Conservation (phyloP, 2,888 invertebrate genomes). For the Cactoblastis cactorum region DNA sequence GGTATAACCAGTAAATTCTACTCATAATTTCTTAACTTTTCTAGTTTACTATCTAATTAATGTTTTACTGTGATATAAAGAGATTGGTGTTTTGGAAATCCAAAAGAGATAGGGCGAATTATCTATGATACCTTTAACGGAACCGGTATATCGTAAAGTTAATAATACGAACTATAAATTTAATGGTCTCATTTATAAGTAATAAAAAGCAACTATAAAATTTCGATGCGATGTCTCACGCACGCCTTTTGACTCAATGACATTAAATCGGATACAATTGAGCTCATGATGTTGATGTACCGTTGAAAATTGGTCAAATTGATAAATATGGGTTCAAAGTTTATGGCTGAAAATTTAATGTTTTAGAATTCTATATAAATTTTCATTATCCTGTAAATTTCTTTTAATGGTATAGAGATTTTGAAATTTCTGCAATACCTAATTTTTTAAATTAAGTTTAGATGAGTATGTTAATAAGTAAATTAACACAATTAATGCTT, state of each 20-base stretch:
- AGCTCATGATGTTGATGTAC: slow-evolving; percentile 55
- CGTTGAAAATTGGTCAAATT: slow-evolving; percentile 69
- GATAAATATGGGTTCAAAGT: slow-evolving; percentile 17
- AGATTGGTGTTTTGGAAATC: slow-evolving; percentile 34
- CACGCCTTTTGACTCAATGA: slow-evolving; percentile 62
- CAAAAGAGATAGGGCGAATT: slow-evolving; percentile 40
- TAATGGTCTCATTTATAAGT: slow-evolving; percentile 71
- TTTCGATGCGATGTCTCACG: slow-evolving; percentile 63
- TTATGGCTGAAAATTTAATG: not conserved
- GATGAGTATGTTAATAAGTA: no score
- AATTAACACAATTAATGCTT: no score
- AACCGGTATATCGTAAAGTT: slow-evolving; percentile 59
- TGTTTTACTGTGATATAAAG: slow-evolving; percentile 38
- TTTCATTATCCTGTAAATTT: no score
- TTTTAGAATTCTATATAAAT: no score
- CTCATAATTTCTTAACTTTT: slow-evolving; percentile 34
- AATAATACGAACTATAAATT: slow-evolving; percentile 68
- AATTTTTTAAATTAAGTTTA: no score
- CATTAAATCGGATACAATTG: slow-evolving; percentile 68
- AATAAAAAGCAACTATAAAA: slow-evolving; percentile 73
- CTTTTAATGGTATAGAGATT: no score
- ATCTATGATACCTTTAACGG: slow-evolving; percentile 37
- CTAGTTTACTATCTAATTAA: slow-evolving; percentile 52
- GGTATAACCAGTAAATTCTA: slow-evolving; percentile 40
- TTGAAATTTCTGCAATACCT: no score